phyloP scores from a whole-genome alignment of 2,113 vertebrate species.

The Sturnira hondurensis region DNA sequence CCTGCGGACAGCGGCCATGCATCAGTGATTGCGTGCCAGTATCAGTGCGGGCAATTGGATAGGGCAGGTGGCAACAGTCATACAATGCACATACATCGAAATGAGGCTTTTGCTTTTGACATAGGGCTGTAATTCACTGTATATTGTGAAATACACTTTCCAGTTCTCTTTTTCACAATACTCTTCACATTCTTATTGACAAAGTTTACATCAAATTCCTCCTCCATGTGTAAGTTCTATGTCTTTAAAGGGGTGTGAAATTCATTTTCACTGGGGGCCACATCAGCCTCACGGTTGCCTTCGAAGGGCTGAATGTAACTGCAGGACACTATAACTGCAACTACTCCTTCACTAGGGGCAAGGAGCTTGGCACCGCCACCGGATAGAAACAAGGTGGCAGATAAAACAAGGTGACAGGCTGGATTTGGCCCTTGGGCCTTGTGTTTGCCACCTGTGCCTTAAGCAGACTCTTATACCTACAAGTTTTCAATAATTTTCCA shows the following conservation, averaged over 20 bases:
- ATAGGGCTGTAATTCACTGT: neutral
- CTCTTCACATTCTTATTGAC: neutral
- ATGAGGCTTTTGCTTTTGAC: slow-evolving; percentile 37
- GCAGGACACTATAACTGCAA: no score
- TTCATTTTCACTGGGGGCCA: no score
- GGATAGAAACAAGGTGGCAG: no score
- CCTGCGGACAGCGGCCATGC: slow-evolving; percentile 65
- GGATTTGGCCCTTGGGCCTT: no score
- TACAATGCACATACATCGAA: slow-evolving; percentile 58
- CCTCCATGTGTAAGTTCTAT: neutral
- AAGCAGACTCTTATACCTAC: neutral
- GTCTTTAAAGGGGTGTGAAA: no score
- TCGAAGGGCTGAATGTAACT: no score
- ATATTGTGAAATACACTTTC: neutral
- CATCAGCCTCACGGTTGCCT: no score
- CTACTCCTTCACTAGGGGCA: no score
- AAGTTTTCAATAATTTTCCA: neutral
- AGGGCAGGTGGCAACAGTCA: slow-evolving; percentile 50
- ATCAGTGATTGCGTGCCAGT: slow-evolving; percentile 76
- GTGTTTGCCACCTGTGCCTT: neutral
- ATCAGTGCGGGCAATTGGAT: slow-evolving; percentile 42
- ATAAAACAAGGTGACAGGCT: no score
- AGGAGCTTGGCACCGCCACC: no score
- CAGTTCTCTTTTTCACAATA: neutral
- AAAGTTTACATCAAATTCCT: neutral